Conservation (phyloP, 2,797 vertebrate genomes). For the Acanthurus leucopareius region DNA sequence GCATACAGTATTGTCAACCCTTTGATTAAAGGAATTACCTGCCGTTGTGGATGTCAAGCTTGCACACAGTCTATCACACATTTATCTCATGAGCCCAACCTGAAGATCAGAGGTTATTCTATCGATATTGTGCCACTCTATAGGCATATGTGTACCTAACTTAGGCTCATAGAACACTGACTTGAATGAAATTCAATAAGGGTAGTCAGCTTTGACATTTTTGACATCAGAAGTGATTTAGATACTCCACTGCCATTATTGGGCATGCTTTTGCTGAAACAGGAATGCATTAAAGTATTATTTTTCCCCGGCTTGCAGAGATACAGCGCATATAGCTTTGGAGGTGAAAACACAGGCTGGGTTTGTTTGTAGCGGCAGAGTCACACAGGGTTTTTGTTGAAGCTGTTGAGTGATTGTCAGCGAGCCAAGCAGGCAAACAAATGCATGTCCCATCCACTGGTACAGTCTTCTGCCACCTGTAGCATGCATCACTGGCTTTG, state of each 20-base stretch:
- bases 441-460: slow-evolving; percentile 66
- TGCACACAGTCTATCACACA: slow-evolving; percentile 21
- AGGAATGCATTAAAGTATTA: slow-evolving; percentile 49
- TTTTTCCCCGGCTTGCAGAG: slow-evolving; percentile 29
- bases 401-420: slow-evolving; percentile 60
- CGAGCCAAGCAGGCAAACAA: slow-evolving; percentile 64
- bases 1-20: slow-evolving; percentile 58
- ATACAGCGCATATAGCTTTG: slow-evolving; percentile 31
- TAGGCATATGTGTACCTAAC: slow-evolving; percentile 35
- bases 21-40: slow-evolving; percentile 40
- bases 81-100: slow-evolving; percentile 39
- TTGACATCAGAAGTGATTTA: slow-evolving; percentile 41
- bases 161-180: slow-evolving; percentile 22
- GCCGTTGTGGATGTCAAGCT: slow-evolving; percentile 45
- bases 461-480: slow-evolving; percentile 74
- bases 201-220: slow-evolving; percentile 35
- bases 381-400: slow-evolving; percentile 35
- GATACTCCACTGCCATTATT: slow-evolving; percentile 41
- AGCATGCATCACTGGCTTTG: slow-evolving; percentile 77
- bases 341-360: slow-evolving; percentile 20
- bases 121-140: slow-evolving; percentile 21
- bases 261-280: slow-evolving; percentile 34
- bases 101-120: slow-evolving; percentile 36
- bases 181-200: slow-evolving; percentile 31
- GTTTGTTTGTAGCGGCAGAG: slow-evolving; percentile 55